Evolutionary conservation across 2,113 vertebrate species (phyloP).

Genomic region (Amazona vittata): DNA sequence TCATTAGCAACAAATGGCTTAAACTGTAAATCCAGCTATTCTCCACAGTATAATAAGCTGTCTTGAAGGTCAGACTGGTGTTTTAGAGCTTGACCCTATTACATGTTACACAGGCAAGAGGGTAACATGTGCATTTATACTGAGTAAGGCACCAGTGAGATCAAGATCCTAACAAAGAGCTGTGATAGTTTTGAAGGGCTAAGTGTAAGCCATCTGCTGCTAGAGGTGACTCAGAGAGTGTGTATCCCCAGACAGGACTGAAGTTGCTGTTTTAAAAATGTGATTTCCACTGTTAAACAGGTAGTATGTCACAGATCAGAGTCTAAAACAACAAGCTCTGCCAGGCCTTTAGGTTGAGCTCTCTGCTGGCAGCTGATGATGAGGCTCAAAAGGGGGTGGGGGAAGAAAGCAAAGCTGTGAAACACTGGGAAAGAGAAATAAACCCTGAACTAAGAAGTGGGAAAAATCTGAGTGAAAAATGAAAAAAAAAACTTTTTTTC

Average conservation of each 20-base stretch:
- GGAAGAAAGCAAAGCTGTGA: not conserved
- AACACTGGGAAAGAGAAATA: not conserved
- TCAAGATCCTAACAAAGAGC: not conserved
- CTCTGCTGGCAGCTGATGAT: not conserved
- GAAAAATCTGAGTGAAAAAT: not conserved
- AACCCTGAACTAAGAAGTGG: not conserved
- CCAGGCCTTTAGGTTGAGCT: not conserved
- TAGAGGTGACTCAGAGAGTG: not conserved
- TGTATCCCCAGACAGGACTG: not conserved
- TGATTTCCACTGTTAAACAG: not conserved
- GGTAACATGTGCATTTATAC: not conserved
- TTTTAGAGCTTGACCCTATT: not conserved
- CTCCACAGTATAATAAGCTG: not conserved
- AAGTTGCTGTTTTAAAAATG: not conserved
- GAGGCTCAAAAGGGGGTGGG: not conserved
- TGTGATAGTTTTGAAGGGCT: not conserved
- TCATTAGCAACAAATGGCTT: not conserved
- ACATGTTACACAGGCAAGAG: not conserved
- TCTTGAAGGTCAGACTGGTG: not conserved
- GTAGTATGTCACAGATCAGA: not conserved
- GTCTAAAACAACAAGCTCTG: not conserved
- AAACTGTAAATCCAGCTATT: not conserved
- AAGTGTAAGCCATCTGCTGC: not conserved
- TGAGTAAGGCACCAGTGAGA: not conserved
- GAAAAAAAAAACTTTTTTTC: rapidly evolving